Evolutionary conservation across 2,797 vertebrate genomes (phyloP).

Genomic region (Fratercula arctica): DNA sequence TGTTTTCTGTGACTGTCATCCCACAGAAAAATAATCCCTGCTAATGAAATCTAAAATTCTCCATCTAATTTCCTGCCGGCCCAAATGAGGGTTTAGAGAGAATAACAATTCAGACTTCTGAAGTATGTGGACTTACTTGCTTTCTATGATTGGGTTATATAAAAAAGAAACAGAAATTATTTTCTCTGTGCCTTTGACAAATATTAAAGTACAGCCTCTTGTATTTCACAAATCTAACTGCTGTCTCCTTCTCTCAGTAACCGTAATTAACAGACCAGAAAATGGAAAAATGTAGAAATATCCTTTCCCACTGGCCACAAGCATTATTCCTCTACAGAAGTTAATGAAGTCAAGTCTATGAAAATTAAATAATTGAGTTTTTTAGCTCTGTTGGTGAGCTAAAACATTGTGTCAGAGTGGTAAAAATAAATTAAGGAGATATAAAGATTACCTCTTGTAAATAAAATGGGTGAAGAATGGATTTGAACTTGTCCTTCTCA

Average conservation of each 20-base stretch:
- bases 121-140: not conserved
- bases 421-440: not conserved
- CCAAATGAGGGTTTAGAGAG: not conserved
- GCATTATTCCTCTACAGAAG: not conserved
- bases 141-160: not conserved
- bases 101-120: not conserved
- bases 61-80: not conserved
- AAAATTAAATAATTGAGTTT: not conserved
- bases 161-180: not conserved
- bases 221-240: not conserved
- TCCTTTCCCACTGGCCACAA: not conserved
- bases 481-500: not conserved
- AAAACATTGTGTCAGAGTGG: not conserved
- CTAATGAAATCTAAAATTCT: not conserved
- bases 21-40: not conserved
- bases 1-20: not conserved
- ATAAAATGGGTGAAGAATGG: not conserved
- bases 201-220: not conserved
- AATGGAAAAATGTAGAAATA: conserved; percentile 52
- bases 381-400: not conserved
- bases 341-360: not conserved
- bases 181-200: not conserved
- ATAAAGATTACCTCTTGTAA: not conserved
- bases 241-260: conserved; percentile 2
- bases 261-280: conserved; percentile 32